phyloP scores from a whole-genome alignment of 2,113 vertebrate genomes.

The Pangasianodon hypophthalmus region DNA sequence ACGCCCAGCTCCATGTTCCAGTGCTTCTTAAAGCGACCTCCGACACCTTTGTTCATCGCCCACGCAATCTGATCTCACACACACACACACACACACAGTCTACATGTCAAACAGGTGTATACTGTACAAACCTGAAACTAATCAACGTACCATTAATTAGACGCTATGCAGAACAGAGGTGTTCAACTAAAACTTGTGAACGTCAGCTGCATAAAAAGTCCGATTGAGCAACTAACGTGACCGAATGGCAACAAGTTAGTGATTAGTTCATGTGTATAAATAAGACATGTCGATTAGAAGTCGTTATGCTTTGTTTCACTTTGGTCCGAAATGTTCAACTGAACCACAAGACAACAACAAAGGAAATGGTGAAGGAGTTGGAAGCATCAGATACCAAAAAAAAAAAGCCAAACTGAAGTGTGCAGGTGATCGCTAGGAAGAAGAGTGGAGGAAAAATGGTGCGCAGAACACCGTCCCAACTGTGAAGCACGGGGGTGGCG shows the following conservation, averaged over 20 bases:
- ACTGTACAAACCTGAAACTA: background rate
- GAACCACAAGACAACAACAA: no score
- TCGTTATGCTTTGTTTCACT: background rate
- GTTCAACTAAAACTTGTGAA: no score
- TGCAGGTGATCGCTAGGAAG: no score
- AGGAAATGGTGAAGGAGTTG: no score
- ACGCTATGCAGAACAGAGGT: background rate
- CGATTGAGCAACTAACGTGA: background rate
- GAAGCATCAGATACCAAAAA: no score
- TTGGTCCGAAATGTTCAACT: no score
- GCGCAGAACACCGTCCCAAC: background rate
- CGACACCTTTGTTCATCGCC: slow-evolving; percentile 98
- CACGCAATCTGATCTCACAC: slow-evolving; percentile 85
- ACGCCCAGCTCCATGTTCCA: slow-evolving; percentile 96
- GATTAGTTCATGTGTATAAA: no score
- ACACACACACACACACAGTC: background rate
- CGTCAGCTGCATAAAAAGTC: no score
- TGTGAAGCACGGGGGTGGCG: background rate
- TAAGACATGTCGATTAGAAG: background rate
- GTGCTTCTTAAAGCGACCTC: slow-evolving; percentile 90
- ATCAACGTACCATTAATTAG: background rate
- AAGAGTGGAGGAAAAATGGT: no score
- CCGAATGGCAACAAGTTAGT: no score
- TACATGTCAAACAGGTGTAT: background rate
- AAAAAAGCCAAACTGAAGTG: no score